phyloP scores from a whole-genome alignment of 2,113 vertebrate genomes.

The Cyanoliseus patagonus region DNA sequence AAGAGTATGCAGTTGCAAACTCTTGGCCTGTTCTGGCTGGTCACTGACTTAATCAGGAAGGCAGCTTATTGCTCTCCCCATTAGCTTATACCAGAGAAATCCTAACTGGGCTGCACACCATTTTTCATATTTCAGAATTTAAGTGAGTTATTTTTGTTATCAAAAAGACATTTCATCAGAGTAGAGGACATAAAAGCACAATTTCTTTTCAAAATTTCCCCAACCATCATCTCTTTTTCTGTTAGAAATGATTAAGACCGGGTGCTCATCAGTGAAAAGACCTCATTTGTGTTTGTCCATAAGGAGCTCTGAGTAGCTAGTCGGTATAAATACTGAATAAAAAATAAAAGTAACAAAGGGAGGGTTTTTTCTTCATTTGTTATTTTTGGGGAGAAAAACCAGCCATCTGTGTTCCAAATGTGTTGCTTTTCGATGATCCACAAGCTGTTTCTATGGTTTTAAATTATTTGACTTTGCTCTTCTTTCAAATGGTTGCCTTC shows the following conservation, averaged over 20 bases:
- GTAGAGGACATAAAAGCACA: background rate
- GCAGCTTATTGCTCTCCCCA: background rate
- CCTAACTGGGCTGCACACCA: background rate
- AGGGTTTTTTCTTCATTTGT: background rate
- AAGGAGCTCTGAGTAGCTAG: slow-evolving; percentile 37
- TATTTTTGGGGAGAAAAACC: slow-evolving; percentile 32
- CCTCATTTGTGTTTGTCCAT: slow-evolving; percentile 29
- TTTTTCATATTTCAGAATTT: background rate
- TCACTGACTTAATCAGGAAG: background rate
- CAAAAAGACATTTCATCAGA: background rate
- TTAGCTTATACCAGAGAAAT: background rate
- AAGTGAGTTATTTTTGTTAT: background rate
- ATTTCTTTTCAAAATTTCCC: background rate
- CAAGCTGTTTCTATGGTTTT: slow-evolving; percentile 52
- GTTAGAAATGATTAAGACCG: background rate
- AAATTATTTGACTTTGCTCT: slow-evolving; percentile 45
- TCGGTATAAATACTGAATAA: slow-evolving; percentile 41
- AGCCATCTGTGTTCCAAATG: slow-evolving; percentile 68
- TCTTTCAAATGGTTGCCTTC: background rate
- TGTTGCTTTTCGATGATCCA: slow-evolving; percentile 51
- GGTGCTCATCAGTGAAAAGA: background rate
- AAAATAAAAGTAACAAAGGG: slow-evolving; percentile 36
- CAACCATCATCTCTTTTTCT: background rate
- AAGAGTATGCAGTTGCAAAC: background rate
- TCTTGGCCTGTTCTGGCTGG: background rate